A percentile compares a stretch with the other conserved stretches of the same genome.
Evolutionary conservation across 2,888 invertebrate species (phyloP).

Genomic region (Callyntrura sp.): DNA sequence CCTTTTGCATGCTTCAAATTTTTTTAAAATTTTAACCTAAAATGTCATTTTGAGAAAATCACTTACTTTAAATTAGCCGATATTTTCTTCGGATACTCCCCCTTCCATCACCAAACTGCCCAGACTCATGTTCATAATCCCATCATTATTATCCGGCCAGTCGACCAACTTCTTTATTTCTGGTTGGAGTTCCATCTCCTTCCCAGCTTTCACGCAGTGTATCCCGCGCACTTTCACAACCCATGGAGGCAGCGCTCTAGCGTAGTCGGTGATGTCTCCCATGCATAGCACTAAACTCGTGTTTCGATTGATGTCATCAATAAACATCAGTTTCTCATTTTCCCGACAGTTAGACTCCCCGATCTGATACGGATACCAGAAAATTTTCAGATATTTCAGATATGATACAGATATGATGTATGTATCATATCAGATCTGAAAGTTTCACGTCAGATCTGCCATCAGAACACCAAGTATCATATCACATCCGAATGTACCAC

Average conservation of each 20-base stretch:
- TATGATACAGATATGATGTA: no score
- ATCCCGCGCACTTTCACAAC: conserved; percentile 54
- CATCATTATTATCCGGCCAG: conserved; percentile 60
- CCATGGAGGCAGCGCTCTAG: conserved; percentile 47
- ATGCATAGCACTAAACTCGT: conserved; percentile 43
- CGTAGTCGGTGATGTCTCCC: conserved; percentile 59
- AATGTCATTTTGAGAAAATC: conserved; percentile 84
- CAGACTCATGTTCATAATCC: conserved; percentile 81
- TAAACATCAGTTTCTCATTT: conserved; percentile 39
- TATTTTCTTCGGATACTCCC: conserved; percentile 73
- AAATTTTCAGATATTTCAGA: no score
- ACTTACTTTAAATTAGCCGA: conserved; percentile 82
- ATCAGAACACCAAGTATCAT: no score
- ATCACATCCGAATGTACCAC: no score
- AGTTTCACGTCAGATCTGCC: no score
- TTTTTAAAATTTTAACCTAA: conserved; percentile 57
- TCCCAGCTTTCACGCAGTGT: conserved; percentile 36
- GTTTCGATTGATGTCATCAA: conserved; percentile 51
- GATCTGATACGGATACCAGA: no score
- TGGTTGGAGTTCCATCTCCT: not conserved
- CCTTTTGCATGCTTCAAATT: no score
- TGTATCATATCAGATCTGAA: no score
- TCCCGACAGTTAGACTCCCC: no score
- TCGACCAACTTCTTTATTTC: not conserved
- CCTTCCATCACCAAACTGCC: conserved; percentile 81